phyloP scores from a whole-genome alignment of 2,113 vertebrate species.

The Neotoma lepida region DNA sequence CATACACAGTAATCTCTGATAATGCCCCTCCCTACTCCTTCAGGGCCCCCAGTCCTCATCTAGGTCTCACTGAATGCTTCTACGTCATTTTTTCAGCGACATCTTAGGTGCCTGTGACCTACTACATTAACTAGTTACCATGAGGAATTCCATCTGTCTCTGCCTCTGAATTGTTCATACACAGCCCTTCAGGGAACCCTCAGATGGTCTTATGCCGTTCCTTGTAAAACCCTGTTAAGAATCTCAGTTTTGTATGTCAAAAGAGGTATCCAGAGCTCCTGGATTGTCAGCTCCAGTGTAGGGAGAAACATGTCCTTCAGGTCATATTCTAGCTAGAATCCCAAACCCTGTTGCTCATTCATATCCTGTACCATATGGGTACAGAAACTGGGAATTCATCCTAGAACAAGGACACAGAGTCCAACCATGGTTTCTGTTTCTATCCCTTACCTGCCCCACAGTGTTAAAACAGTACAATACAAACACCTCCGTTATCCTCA shows the following conservation, averaged over 20 bases:
- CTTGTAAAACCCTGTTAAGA: neutral
- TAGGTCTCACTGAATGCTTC: neutral
- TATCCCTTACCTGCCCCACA: neutral
- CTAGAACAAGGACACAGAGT: neutral
- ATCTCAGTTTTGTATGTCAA: neutral
- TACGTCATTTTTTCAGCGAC: neutral
- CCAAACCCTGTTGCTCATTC: neutral
- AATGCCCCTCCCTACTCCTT: neutral
- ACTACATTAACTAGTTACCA: neutral
- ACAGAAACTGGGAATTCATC: neutral
- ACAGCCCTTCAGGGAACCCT: neutral
- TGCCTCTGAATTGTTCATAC: neutral
- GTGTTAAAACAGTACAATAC: neutral
- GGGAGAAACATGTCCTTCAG: neutral
- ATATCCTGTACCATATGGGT: neutral
- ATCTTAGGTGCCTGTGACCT: neutral
- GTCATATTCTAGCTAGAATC: neutral
- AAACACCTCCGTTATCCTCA: neutral
- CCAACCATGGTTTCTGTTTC: neutral
- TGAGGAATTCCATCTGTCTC: neutral
- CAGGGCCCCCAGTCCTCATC: neutral
- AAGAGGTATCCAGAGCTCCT: neutral
- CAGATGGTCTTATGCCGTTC: neutral
- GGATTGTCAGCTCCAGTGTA: neutral
- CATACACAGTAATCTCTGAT: neutral